Evolutionary conservation across 1,140 invertebrate species (phyloP).

Genomic region (Psilanteris sp.): DNA sequence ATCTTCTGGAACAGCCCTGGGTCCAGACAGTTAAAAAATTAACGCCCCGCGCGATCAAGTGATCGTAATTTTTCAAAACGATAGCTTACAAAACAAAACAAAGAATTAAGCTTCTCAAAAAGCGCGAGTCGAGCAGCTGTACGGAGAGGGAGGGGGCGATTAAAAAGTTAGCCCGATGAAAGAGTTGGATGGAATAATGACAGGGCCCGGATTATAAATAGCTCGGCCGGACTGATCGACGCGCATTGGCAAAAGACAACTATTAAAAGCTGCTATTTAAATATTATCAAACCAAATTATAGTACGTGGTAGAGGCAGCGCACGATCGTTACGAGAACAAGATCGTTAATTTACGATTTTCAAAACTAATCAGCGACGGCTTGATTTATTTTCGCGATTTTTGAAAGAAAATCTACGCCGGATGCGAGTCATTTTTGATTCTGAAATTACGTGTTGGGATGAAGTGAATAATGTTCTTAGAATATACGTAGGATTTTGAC

Average conservation of each 20-base stretch:
- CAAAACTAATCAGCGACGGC: constrained; percentile 75
- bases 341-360: constrained; percentile 74
- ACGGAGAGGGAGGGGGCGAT: background rate
- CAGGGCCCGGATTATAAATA: constrained; percentile 75
- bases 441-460: constrained; percentile 33
- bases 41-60: constrained; percentile 19
- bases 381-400: constrained; percentile 75
- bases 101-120: too few species aligned
- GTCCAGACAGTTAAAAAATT: constrained; percentile 58
- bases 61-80: constrained; percentile 50
- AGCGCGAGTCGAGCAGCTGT: constrained; percentile 33
- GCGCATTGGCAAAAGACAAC: constrained; percentile 66
- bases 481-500: too few species aligned
- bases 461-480: constrained; percentile 20
- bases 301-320: constrained; percentile 63
- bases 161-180: constrained; percentile 67
- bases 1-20: constrained; percentile 45
- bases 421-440: constrained; percentile 26
- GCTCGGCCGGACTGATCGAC: constrained; percentile 47
- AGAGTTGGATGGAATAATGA: constrained; percentile 78
- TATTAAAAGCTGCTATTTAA: constrained; percentile 78
- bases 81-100: background rate
- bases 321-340: constrained; percentile 61
- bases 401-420: constrained; percentile 41
- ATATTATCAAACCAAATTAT: constrained; percentile 78